Conservation (phyloP, 2,113 vertebrate species). For the Gorilla gorilla region DNA sequence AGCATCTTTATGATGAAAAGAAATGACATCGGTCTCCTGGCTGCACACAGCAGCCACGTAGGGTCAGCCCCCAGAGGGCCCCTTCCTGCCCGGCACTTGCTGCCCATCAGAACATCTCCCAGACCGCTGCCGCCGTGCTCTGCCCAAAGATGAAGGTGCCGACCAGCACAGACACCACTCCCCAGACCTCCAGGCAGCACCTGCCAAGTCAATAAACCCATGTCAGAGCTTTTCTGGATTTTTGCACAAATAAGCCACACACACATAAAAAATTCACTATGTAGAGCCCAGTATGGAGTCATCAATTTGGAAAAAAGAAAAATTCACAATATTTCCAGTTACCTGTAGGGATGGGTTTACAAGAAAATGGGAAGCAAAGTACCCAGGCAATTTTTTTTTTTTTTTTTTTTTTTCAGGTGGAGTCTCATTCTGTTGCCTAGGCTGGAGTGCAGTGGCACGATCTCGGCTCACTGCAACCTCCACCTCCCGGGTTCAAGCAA, state of each 20-base stretch:
- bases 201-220: constrained; percentile 69
- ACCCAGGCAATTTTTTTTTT: neutral
- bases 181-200: constrained; percentile 89
- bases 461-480: no score
- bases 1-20: neutral
- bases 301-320: neutral
- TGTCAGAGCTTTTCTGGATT: rapidly evolving
- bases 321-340: rapidly evolving
- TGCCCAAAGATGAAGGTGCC: constrained; percentile 97
- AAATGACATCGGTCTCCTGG: rapidly evolving
- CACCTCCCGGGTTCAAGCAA: no score
- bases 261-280: rapidly evolving
- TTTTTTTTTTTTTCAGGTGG: no score
- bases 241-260: rapidly evolving
- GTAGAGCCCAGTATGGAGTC: rapidly evolving
- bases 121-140: constrained; percentile 89
- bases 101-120: constrained; percentile 84
- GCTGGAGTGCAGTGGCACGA: no score
- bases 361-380: neutral
- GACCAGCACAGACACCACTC: constrained; percentile 87
- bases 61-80: rapidly evolving
- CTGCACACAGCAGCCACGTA: rapidly evolving
- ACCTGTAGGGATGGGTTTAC: neutral
- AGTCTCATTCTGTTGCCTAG: no score
- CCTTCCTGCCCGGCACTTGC: rapidly evolving